Percentiles rank a stretch among this genome's conserved stretches.
Conservation (phyloP, 2,888 invertebrate genomes). For the Tineola bisselliella region DNA sequence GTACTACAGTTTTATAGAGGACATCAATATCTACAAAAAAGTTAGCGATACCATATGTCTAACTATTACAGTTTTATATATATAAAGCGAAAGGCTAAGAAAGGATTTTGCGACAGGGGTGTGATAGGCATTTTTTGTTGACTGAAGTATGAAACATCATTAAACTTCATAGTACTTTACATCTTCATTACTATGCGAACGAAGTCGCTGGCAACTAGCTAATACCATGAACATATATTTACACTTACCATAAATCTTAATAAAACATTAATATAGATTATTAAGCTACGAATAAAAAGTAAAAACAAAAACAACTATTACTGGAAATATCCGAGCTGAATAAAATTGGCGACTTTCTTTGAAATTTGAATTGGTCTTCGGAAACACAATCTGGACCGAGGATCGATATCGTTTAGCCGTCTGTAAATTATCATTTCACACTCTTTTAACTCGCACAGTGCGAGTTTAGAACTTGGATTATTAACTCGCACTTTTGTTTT, state of each 20-base stretch:
- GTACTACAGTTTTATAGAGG: too few species aligned
- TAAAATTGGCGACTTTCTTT: background rate
- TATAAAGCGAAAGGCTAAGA: too few species aligned
- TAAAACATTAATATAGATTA: background rate
- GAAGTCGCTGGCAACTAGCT: too few species aligned
- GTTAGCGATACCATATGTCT: too few species aligned
- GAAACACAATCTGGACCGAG: background rate
- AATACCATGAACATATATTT: background rate
- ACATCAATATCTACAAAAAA: too few species aligned
- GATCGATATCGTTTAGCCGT: background rate
- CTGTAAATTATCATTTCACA: background rate
- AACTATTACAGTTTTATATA: too few species aligned
- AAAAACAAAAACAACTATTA: background rate
- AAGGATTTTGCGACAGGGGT: too few species aligned
- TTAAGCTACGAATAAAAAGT: background rate
- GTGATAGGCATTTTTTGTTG: too few species aligned
- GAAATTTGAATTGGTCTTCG: background rate
- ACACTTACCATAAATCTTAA: background rate
- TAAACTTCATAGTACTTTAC: too few species aligned
- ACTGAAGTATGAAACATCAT: too few species aligned
- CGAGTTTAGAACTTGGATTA: background rate
- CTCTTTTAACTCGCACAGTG: background rate
- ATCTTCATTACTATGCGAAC: too few species aligned
- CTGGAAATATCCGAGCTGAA: background rate
- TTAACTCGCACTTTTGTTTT: too few species aligned